Conservation (phyloP, 1,140 invertebrate genomes). For the Drosophila parabipectinata region DNA sequence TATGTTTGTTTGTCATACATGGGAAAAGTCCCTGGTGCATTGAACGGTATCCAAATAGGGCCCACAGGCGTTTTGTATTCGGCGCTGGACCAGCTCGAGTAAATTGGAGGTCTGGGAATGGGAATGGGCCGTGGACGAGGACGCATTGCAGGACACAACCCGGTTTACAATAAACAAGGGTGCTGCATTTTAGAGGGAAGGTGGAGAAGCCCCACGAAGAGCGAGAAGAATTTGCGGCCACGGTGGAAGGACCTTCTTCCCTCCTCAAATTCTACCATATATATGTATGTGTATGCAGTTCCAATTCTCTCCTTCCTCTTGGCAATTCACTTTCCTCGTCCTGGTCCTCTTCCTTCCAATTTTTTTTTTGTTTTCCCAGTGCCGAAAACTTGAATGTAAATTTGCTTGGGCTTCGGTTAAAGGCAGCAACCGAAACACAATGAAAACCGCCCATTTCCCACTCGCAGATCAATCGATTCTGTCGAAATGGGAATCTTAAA, state of each 20-base stretch:
- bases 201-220: neutral
- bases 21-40: constrained; percentile 68
- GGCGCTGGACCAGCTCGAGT: constrained; percentile 15
- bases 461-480: constrained; percentile 42
- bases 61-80: constrained; percentile 69
- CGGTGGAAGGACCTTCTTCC: neutral
- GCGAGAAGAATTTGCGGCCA: constrained; percentile 39
- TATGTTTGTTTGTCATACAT: constrained; percentile 82
- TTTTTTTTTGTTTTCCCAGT: constrained; percentile 29
- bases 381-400: constrained; percentile 68
- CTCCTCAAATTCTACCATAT: constrained; percentile 4
- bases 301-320: constrained; percentile 20
- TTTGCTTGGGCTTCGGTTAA: constrained; percentile 52
- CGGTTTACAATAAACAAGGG: constrained; percentile 54
- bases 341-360: neutral
- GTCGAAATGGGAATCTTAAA: constrained; percentile 32
- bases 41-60: constrained; percentile 77
- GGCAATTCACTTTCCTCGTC: constrained; percentile 26
- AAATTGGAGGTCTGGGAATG: constrained; percentile 18
- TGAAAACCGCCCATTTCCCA: constrained; percentile 42
- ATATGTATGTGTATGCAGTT: constrained; percentile 32
- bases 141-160: constrained; percentile 17
- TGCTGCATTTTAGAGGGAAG: constrained; percentile 49
- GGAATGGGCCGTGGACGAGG: neutral
- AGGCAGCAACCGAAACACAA: constrained; percentile 36